Evolutionary conservation across 2,888 invertebrate species (phyloP).

Genomic region (Pollenia amentaria): DNA sequence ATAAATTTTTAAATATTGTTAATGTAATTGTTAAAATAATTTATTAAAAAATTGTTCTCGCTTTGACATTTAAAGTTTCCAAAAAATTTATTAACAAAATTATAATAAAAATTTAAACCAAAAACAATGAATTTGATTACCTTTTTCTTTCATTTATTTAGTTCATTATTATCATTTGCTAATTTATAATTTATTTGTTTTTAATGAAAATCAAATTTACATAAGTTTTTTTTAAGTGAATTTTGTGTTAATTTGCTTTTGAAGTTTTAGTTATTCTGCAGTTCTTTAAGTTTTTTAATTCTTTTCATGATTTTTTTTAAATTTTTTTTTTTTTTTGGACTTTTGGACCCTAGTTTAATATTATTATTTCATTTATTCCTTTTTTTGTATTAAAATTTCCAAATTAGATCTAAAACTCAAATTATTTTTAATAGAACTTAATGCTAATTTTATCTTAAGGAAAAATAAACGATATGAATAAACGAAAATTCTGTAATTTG

Average conservation of each 20-base stretch:
- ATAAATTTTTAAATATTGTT: constrained; percentile 6
- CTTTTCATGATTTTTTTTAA: constrained; percentile 46
- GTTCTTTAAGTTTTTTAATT: constrained; percentile 33
- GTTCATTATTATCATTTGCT: constrained; percentile 32
- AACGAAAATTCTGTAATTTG: constrained; percentile 22
- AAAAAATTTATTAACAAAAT: constrained; percentile 64
- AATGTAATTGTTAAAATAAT: constrained; percentile 2
- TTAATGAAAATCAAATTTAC: constrained; percentile 40
- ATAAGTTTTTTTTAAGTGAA: constrained; percentile 22
- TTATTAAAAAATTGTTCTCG: background rate
- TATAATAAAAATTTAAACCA: constrained; percentile 4
- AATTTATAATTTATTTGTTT: constrained; percentile 36
- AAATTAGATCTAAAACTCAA: constrained; percentile 31
- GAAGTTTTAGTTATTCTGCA: constrained; percentile 35
- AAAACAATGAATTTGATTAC: constrained; percentile 39
- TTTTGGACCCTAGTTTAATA: constrained; percentile 72
- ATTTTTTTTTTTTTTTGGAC: constrained; percentile 55
- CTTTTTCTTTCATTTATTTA: background rate
- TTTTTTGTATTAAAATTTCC: constrained; percentile 19
- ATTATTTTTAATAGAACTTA: constrained; percentile 8
- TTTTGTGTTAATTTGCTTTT: constrained; percentile 1
- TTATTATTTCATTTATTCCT: constrained; percentile 55
- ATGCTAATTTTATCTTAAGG: background rate
- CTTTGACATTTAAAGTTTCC: constrained; percentile 31
- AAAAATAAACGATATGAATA: constrained; percentile 31